Evolutionary conservation across 2,888 invertebrate genomes (phyloP).

Genomic region (Augochlorella aurata): DNA sequence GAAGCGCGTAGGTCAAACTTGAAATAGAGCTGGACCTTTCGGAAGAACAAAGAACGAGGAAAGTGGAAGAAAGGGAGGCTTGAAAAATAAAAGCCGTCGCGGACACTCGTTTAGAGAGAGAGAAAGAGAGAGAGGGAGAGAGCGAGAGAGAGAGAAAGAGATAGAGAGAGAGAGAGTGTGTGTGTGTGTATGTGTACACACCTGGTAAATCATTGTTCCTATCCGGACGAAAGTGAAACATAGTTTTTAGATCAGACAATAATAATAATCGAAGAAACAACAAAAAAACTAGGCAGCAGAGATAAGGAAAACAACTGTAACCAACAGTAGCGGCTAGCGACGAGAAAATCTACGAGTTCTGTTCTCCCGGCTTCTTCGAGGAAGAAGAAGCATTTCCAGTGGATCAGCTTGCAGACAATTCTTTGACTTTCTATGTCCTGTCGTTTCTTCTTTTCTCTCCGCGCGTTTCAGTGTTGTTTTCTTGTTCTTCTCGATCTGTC

Average conservation of each 20-base stretch:
- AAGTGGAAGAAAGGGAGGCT: conserved; percentile 31
- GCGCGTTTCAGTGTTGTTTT: background rate
- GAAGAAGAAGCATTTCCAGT: background rate
- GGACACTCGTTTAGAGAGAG: conserved; percentile 17
- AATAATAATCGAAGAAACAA: conserved; percentile 33
- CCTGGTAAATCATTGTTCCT: conserved; percentile 48
- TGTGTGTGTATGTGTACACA: background rate
- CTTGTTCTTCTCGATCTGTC: background rate
- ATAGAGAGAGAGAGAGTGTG: no score
- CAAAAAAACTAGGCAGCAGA: background rate
- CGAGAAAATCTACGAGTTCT: conserved; percentile 32
- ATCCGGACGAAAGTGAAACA: conserved; percentile 27
- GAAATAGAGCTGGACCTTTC: conserved; percentile 48
- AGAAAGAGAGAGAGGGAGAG: background rate
- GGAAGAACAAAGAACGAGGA: conserved; percentile 49
- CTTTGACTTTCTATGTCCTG: background rate
- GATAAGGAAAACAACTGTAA: background rate
- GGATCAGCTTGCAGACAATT: background rate
- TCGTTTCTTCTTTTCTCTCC: background rate
- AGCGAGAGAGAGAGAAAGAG: background rate
- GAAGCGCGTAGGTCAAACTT: conserved; percentile 38
- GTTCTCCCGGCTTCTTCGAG: conserved; percentile 11
- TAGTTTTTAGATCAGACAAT: conserved; percentile 57
- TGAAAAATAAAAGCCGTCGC: conserved; percentile 40
- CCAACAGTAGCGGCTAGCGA: conserved; percentile 7